phyloP scores from a whole-genome alignment of 2,797 vertebrate genomes.

The Octomys mimax region DNA sequence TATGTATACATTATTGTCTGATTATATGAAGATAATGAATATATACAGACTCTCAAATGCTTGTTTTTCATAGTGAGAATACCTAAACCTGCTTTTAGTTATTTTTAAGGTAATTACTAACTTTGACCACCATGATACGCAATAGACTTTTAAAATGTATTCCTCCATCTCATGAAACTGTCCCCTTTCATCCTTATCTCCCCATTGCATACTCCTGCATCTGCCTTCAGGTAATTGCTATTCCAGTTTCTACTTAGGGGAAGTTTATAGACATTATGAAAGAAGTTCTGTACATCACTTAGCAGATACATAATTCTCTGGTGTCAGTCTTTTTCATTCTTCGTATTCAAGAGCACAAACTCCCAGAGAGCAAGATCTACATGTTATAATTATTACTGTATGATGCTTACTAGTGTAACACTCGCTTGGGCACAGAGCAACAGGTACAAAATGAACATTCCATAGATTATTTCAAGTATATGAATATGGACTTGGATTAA shows the following conservation, averaged over 20 bases:
- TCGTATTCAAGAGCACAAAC: not conserved
- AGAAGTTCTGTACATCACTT: not conserved
- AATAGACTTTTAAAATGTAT: not conserved
- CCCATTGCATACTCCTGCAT: accelerated
- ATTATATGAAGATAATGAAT: not conserved
- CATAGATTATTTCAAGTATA: not conserved
- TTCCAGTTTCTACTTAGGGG: not conserved
- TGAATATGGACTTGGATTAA: not conserved
- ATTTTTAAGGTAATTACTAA: not conserved
- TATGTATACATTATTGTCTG: not conserved
- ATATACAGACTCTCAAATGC: not conserved
- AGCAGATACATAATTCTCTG: not conserved
- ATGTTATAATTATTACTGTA: not conserved
- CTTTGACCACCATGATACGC: not conserved
- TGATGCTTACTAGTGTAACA: not conserved
- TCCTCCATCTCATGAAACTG: not conserved
- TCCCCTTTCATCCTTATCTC: not conserved
- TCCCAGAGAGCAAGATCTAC: no score
- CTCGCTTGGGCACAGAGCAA: not conserved
- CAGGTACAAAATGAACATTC: not conserved
- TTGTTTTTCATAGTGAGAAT: not conserved
- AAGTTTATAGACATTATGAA: not conserved
- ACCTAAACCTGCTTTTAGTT: not conserved
- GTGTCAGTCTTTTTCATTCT: not conserved
- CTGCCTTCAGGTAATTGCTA: not conserved